These are phyloP conservation scores for Clinocottus analis DNA, from an alignment of 2,113 vertebrate genomes.

Conservation along the genomic window DNA sequence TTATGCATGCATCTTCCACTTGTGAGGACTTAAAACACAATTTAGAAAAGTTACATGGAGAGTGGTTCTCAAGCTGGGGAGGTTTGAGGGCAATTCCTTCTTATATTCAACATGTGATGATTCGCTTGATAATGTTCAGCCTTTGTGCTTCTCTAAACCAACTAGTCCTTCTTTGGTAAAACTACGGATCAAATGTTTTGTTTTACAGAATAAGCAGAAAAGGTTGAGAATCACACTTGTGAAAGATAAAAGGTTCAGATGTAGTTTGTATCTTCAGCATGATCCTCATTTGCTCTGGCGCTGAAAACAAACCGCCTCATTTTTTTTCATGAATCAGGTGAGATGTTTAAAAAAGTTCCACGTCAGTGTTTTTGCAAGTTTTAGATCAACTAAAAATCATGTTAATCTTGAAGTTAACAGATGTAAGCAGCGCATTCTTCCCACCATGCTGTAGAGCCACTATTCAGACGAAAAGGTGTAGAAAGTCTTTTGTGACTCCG, in stretches of 20 bases:
- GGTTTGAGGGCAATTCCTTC: not conserved
- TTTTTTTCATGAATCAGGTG: not conserved
- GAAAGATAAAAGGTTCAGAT: not conserved
- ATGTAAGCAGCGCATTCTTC: not conserved
- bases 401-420: not conserved
- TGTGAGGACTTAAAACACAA: not conserved
- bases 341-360: constrained; percentile 14
- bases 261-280: not conserved
- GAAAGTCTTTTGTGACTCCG: no score
- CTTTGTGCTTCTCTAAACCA: constrained; percentile 4
- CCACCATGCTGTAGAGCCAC: not conserved
- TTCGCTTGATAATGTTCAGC: not conserved
- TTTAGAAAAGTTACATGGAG: not conserved
- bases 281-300: not conserved
- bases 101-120: not conserved
- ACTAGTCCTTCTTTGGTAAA: constrained; percentile 40
- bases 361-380: constrained; percentile 1
- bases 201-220: not conserved
- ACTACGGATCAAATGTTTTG: not conserved
- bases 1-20: not conserved
- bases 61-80: not conserved
- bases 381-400: not conserved
- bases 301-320: not conserved
- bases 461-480: not conserved
- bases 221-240: not conserved